Evolutionary conservation across 2,888 invertebrate species (phyloP), one percentile per base, ranked within the genome.

Genomic region (Chrysopilus asiliformis): DNA sequence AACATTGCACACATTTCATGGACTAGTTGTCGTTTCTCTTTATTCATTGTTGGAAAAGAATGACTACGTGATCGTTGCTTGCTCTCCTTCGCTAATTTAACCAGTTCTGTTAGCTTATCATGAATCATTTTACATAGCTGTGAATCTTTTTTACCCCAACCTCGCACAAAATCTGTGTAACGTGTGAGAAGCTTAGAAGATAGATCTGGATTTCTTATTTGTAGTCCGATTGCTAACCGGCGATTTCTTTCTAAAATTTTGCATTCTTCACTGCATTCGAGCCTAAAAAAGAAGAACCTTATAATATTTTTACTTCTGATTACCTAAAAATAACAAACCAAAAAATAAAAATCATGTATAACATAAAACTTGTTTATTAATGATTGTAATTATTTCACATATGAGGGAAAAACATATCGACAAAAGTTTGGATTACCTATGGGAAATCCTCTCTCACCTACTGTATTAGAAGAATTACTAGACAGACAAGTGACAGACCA

Each of bases 1-100:
- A 95, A 97, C 63, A 86, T 86, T 53, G 89, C 86, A 50, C 90
- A 90, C 58, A 90, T 75, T 58, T 97, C 95, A 63, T 95, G 94
- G 8, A 97, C 77, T 52, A 94, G 76, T 32, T 84, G 82, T 2
- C 95, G 71, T 60, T 93, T 91, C 50, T 89, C 87, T 29, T 84
- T 72, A 61, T 90, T 93, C 91, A 94, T 93, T 2, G 83, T 78
- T 13, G 86, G 85, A 61, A 95, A 95, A 8, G 90, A 85, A 58
- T 86, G 81, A 48, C 82, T 79, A 2, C 82, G 72, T 1, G 79
- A 82, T 51, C 78, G 76, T 53, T 86, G 84, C 49, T 84, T 84
- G 6, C 83, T 85, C 68, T 81, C 80, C 64, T 91, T 89, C 4
- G 91, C 83, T 40, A 81, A 66, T 50, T 87, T 80, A 13, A 94